Conservation (phyloP, 1,140 invertebrate genomes). For the Araneus ventricosus region DNA sequence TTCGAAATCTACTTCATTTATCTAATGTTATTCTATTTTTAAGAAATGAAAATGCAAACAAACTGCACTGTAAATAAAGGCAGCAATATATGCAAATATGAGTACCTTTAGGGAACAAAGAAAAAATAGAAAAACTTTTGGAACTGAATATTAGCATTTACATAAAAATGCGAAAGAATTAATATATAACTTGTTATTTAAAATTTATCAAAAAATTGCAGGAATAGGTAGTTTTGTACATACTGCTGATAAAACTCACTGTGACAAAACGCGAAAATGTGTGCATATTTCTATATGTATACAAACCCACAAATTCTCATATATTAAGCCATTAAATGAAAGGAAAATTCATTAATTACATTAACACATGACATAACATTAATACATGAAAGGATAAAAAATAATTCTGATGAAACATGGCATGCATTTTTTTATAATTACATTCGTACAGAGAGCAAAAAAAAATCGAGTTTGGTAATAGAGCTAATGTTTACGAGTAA, state of each 20-base stretch:
- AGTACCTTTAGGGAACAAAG: no score
- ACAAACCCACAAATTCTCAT: background rate
- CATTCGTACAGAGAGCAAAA: background rate
- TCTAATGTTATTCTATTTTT: background rate
- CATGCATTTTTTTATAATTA: constrained; percentile 12
- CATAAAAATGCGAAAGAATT: background rate
- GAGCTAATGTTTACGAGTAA: constrained; percentile 39
- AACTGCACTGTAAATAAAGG: no score
- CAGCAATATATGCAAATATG: no score
- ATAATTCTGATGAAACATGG: constrained; percentile 18
- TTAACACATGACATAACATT: no score
- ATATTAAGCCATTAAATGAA: constrained; percentile 11
- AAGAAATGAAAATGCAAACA: no score
- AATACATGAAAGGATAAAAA: background rate
- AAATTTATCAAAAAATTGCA: no score
- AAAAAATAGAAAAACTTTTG: background rate
- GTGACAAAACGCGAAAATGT: background rate
- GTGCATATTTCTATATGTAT: constrained; percentile 5
- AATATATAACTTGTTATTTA: background rate
- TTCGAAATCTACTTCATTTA: background rate
- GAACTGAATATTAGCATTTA: background rate
- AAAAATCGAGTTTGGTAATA: constrained; percentile 10
- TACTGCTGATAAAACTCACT: no score
- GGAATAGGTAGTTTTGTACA: no score
- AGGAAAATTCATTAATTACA: no score